These are phyloP conservation scores for Zhuqinia jingwanae DNA, from an alignment of 2,888 invertebrate species.

Conservation along the genomic window DNA sequence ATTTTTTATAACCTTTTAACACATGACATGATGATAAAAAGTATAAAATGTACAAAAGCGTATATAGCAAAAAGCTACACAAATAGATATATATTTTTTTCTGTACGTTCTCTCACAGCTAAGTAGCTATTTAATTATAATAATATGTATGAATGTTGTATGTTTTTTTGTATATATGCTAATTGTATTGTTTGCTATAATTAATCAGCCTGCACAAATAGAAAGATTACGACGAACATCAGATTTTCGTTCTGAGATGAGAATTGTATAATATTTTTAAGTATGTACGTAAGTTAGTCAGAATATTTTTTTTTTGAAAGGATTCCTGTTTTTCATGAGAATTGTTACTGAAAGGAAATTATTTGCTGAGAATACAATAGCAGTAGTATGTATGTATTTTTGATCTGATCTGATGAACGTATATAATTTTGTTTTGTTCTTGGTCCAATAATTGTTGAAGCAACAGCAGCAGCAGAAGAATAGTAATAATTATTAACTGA, in stretches of 20 bases:
- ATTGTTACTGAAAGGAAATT: slow-evolving; percentile 9
- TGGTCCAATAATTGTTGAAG: slow-evolving; percentile 74
- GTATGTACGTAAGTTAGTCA: slow-evolving; percentile 48
- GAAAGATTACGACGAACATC: slow-evolving; percentile 19
- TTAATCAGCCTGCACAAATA: slow-evolving; percentile 50
- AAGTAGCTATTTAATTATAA: not conserved
- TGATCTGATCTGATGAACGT: not conserved
- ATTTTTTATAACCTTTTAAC: slow-evolving; percentile 31
- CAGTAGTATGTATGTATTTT: slow-evolving; percentile 13
- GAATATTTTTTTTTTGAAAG: slow-evolving; percentile 45
- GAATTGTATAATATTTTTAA: slow-evolving; percentile 37
- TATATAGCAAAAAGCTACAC: slow-evolving; percentile 76
- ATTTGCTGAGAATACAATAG: not conserved
- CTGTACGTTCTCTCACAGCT: not conserved
- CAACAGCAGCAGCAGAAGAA: slow-evolving; percentile 36
- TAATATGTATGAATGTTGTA: too few species aligned
- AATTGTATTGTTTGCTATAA: not conserved
- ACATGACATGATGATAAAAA: slow-evolving; percentile 59
- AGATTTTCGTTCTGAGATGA: not conserved
- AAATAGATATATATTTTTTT: slow-evolving; percentile 42
- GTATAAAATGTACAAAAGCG: slow-evolving; percentile 77
- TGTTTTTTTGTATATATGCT: not conserved
- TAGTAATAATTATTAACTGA: slow-evolving; percentile 1
- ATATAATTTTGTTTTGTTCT: slow-evolving; percentile 16
- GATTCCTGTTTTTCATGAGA: slow-evolving; percentile 4